A percentile compares a stretch with the other conserved stretches of the same genome.
Conservation (phyloP, 2,888 invertebrate genomes). For the Eudasyphora cyanicolor region DNA sequence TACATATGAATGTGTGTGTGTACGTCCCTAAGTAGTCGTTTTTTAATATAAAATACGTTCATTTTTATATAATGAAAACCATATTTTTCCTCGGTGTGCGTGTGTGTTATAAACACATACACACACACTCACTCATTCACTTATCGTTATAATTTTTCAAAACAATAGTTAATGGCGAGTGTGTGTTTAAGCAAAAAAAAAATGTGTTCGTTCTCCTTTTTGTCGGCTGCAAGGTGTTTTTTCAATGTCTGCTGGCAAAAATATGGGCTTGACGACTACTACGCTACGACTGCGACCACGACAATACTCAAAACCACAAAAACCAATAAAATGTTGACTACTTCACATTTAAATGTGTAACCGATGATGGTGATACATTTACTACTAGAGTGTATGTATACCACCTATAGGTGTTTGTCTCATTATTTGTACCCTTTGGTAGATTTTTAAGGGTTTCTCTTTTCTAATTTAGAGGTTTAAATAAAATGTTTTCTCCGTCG, state of each 20-base stretch:
- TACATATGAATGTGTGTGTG: background rate
- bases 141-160: conserved; percentile 29
- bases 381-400: conserved; percentile 22
- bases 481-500: too few species aligned
- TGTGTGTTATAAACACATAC: background rate
- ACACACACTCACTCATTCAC: background rate
- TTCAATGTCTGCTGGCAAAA: conserved; percentile 51
- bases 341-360: conserved; percentile 40
- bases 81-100: conserved; percentile 24
- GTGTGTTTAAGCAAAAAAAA: background rate
- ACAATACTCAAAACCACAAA: conserved; percentile 48
- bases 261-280: conserved; percentile 24
- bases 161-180: conserved; percentile 29
- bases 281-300: background rate
- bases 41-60: conserved; percentile 41
- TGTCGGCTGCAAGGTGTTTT: conserved; percentile 61
- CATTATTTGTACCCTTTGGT: background rate
- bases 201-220: conserved; percentile 28
- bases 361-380: conserved; percentile 33
- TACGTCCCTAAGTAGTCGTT: background rate
- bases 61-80: conserved; percentile 41
- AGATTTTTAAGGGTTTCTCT: background rate
- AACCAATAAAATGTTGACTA: conserved; percentile 44
- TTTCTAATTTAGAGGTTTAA: too few species aligned
- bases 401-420: background rate